Base-by-base conservation (phyloP, 2,113 vertebrate genomes). In the Butastur rufipennis region DNA sequence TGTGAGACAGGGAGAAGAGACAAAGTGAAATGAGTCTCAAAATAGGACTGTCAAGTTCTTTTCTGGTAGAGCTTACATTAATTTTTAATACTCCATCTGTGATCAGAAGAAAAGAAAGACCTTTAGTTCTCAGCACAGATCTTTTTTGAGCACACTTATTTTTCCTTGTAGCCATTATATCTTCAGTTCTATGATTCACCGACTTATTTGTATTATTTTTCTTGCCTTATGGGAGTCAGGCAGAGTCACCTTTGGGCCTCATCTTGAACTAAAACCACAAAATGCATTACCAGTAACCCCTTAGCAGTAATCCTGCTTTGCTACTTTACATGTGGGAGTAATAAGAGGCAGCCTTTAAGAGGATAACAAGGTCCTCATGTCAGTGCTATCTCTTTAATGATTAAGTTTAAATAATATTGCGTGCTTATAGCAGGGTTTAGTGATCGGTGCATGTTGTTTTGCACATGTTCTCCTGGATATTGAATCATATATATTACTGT, bases 81-180 rank as follows among this genome's bases (percentile, higher is more conserved):
- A 97, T 97, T 97, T 97, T 97, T 97, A 97, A 97, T 97, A 93
- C 93, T 95, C 93, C 93, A 95, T 97, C 97, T 97, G 94, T 94
- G 96, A 97, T 96, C 94, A 97, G 96, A 93, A 94, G 96, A 95
- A 88, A 90, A 96, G 79, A 90, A 87, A 95, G 94, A 96, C 90
- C 89, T 97, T 97, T 95, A 91, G 77, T 95, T 97, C 95, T 90
- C 66, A 66, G 73, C 73, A 91, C 78, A 94, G 81, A 91, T 95
- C 94, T 95, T 96, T 97, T 97, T 74, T 83, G 81, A 95, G 94
- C 83, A 73, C 81, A 66, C 23, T 90, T 92, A 73, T 77, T 96
- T 95, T 96, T 75, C 66, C 81, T 85, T 38, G 53, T 93, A 84
- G 86, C 77, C 18, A 4, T 83, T 93, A 95, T 62, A 66, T 70